Percentiles rank a stretch among this genome's conserved stretches.
Evolutionary conservation across 2,888 invertebrate genomes (phyloP).

Genomic region (Andrena trimmerana): DNA sequence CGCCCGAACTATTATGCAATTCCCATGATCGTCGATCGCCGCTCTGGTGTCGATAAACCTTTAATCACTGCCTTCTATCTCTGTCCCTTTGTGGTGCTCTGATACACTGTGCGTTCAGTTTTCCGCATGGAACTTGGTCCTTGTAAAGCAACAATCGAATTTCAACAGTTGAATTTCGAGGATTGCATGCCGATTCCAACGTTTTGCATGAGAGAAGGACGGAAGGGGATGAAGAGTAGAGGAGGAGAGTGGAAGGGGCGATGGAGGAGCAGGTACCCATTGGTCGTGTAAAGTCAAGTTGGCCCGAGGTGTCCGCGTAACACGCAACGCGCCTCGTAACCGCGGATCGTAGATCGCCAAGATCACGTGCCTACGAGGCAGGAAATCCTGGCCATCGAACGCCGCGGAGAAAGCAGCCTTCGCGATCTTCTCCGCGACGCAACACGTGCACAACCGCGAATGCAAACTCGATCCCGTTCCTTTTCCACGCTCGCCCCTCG

Average conservation of each 20-base stretch:
- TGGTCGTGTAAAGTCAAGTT: slow-evolving; percentile 50
- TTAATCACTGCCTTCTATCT: background rate
- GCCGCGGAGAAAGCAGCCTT: slow-evolving; percentile 74
- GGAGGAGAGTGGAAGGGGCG: background rate
- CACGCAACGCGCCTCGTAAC: slow-evolving; percentile 56
- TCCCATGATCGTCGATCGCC: slow-evolving; percentile 15
- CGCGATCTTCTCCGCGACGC: slow-evolving; percentile 42
- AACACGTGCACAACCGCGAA: slow-evolving; percentile 10
- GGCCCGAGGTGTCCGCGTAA: slow-evolving; percentile 60
- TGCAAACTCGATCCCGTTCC: slow-evolving; percentile 26
- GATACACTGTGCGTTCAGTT: background rate
- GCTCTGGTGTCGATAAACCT: background rate
- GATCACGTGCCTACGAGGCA: slow-evolving; percentile 75
- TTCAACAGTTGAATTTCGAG: too few species aligned
- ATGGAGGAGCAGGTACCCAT: background rate
- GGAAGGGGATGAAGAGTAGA: background rate
- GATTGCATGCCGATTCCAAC: background rate
- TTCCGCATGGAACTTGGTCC: too few species aligned
- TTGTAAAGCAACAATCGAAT: too few species aligned
- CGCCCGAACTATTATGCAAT: slow-evolving; percentile 35
- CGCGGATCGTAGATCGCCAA: slow-evolving; percentile 65
- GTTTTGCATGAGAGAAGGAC: background rate
- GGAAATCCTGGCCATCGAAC: slow-evolving; percentile 73
- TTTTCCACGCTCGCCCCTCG: slow-evolving; percentile 6
- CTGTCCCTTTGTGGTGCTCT: background rate